Conservation (phyloP, 1,140 invertebrate species). For the Drosophila suzukii region DNA sequence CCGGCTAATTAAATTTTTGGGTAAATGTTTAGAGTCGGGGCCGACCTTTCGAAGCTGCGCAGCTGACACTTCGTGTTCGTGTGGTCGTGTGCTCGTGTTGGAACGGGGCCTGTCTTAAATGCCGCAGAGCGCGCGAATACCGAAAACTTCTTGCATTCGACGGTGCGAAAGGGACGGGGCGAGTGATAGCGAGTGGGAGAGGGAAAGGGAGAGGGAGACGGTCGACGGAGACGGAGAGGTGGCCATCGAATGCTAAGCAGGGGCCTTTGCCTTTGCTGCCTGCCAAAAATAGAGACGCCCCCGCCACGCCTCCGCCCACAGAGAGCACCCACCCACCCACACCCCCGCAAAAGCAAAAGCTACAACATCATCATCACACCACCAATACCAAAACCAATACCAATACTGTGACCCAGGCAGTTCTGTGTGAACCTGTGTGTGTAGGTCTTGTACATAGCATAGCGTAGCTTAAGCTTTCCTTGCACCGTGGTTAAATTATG, state of each 20-base stretch:
- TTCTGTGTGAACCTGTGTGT: conserved; percentile 31
- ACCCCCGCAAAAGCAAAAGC: conserved; percentile 16
- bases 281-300: conserved; percentile 80
- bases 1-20: conserved; percentile 55
- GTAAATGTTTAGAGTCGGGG: conserved; percentile 67
- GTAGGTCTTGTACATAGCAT: conserved; percentile 56
- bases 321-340: conserved; percentile 20
- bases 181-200: conserved; percentile 21
- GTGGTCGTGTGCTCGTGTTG: conserved; percentile 28
- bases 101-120: conserved; percentile 77
- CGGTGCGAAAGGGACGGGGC: conserved; percentile 34
- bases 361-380: conserved; percentile 30
- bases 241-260: conserved; percentile 49
- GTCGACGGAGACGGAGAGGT: background rate
- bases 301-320: conserved; percentile 44
- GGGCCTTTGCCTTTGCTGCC: conserved; percentile 31
- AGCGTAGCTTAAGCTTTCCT: conserved; percentile 64
- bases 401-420: conserved; percentile 60
- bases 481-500: conserved; percentile 39
- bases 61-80: conserved; percentile 49
- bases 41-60: conserved; percentile 70
- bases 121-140: conserved; percentile 66
- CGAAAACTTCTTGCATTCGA: conserved; percentile 74
- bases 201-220: conserved; percentile 8
- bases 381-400: conserved; percentile 33